Evolutionary conservation across 1,140 invertebrate species (phyloP), one percentile per base, ranked within the genome.

Genomic region (Himalopsyche phryganea): DNA sequence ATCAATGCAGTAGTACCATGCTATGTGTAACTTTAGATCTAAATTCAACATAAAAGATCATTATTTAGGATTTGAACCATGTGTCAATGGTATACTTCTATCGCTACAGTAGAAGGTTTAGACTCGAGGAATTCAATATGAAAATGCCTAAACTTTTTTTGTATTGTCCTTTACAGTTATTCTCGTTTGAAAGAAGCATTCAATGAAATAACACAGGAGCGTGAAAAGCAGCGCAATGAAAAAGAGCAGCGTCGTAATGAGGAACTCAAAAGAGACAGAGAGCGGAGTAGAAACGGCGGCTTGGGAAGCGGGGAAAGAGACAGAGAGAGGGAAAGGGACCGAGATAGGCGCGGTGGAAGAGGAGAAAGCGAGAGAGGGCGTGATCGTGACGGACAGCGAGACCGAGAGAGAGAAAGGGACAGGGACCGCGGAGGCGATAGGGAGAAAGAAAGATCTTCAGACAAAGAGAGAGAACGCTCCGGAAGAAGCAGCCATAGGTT

Each of bases 141-240:
- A n/a, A n/a, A n/a, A n/a, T n/a, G n/a, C n/a, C n/a, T n/a, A n/a
- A n/a, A n/a, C n/a, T n/a, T n/a, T n/a, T n/a, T n/a, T n/a, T n/a
- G n/a, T n/a, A n/a, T n/a, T n/a, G n/a, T n/a, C n/a, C n/a, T 62
- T 57, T 61, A 18, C 48, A 81, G 79, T 6, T 86, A 85, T 61
- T 83, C 82, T 46, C 81, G 81, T 67, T 69, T 86, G 23, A 83
- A 83, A 49, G 76, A 81, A 65, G 83, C 84, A 0, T 81, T 83
- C 6, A 78, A 83, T 52, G 84, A 85, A 66, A 82, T 86, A 65
- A 79, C 76, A 15, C 77, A 80, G 28, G 80, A 83, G 44, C 76
- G 84, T 1, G 84, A 86, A 49, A 85, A 84, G 65, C 83, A 85
- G 47, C 79, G 83, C 42, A 83, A 86, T 60, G 83, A 86, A 55